These are phyloP conservation scores for Polymixis lichenea DNA, from an alignment of 2,888 invertebrate species.

Conservation along the genomic window DNA sequence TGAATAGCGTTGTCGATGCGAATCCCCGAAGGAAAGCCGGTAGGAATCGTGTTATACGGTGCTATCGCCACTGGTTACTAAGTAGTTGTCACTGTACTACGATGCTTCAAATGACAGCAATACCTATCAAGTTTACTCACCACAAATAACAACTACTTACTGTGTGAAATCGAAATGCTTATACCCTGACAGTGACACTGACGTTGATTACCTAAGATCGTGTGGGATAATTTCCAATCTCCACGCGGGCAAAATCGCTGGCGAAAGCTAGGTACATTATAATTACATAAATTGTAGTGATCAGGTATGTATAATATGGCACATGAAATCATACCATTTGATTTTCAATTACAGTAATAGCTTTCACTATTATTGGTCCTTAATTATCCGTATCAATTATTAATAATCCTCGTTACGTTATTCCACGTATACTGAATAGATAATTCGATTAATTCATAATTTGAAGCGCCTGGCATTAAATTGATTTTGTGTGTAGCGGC, in stretches of 20 bases:
- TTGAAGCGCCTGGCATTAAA: constrained; percentile 34
- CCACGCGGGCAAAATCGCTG: too few species aligned
- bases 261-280: too few species aligned
- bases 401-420: constrained; percentile 16
- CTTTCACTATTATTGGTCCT: constrained; percentile 22
- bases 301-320: neutral
- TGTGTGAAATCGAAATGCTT: neutral
- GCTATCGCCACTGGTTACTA: too few species aligned
- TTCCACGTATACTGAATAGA: constrained; percentile 33
- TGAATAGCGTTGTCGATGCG: too few species aligned
- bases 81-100: too few species aligned
- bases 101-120: neutral
- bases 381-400: constrained; percentile 30
- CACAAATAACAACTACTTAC: neutral
- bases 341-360: constrained; percentile 51
- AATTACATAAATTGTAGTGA: too few species aligned
- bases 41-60: too few species aligned
- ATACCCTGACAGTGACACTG: constrained; percentile 1
- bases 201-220: too few species aligned
- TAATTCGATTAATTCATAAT: constrained; percentile 38
- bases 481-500: neutral
- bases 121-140: neutral
- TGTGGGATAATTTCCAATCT: too few species aligned
- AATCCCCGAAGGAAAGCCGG: too few species aligned
- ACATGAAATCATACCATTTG: constrained; percentile 17